A percentile compares a stretch with the other conserved stretches of the same genome.
Conservation (phyloP, 2,888 invertebrate genomes). For the Eilema griseolum region DNA sequence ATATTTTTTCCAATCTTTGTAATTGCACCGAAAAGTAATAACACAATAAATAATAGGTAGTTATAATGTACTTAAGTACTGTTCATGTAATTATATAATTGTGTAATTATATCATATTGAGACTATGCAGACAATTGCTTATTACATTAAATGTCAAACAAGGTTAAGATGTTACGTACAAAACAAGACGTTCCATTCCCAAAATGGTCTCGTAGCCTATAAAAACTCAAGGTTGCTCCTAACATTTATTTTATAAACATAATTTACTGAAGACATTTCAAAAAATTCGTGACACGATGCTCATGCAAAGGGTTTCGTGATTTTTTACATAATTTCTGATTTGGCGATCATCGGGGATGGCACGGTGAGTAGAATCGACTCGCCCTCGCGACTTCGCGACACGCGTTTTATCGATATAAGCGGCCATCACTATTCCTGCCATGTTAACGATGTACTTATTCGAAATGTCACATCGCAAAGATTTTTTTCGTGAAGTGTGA, state of each 20-base stretch:
- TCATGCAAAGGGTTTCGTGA: constrained; percentile 65
- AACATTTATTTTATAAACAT: constrained; percentile 39
- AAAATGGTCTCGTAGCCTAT: constrained; percentile 8
- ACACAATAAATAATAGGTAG: no score
- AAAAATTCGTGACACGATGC: constrained; percentile 52
- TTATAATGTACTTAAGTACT: background rate
- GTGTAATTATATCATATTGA: background rate
- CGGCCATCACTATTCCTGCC: constrained; percentile 49
- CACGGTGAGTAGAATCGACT: constrained; percentile 35
- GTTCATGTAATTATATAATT: background rate
- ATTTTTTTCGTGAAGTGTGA: background rate
- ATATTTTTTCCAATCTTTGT: background rate
- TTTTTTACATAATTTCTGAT: constrained; percentile 75
- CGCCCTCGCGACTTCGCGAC: constrained; percentile 55
- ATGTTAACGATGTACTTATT: constrained; percentile 41
- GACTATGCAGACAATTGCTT: constrained; percentile 2
- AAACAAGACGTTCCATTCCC: background rate
- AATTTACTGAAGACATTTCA: constrained; percentile 56
- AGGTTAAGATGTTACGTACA: constrained; percentile 10
- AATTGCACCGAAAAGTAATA: background rate
- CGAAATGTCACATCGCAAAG: constrained; percentile 18
- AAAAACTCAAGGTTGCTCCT: constrained; percentile 46
- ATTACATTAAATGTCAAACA: constrained; percentile 12
- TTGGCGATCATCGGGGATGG: constrained; percentile 68
- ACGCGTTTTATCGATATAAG: constrained; percentile 73